Evolutionary conservation across 2,888 invertebrate species (phyloP).

Genomic region (Eupeodes latifasciatus): DNA sequence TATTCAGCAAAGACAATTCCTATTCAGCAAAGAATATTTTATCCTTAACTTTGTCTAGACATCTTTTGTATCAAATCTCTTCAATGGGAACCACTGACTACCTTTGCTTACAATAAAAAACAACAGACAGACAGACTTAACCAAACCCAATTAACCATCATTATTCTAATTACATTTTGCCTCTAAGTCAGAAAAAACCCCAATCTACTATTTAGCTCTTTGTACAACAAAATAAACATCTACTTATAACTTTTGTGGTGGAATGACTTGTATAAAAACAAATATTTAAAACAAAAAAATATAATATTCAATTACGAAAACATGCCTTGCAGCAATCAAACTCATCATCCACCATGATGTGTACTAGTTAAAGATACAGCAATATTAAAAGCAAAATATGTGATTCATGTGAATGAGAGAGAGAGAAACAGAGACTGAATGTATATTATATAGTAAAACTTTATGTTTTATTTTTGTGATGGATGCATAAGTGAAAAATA

Average conservation of each 20-base stretch:
- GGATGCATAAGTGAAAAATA: conserved; percentile 55
- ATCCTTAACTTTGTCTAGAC: neutral
- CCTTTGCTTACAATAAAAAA: neutral
- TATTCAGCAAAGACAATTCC: neutral
- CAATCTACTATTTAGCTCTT: neutral
- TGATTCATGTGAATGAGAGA: conserved; percentile 49
- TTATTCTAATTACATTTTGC: neutral
- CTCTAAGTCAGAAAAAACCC: neutral
- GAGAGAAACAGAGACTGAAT: conserved; percentile 36
- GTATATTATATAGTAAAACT: neutral
- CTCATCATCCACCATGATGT: neutral
- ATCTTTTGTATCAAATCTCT: neutral
- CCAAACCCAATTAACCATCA: neutral
- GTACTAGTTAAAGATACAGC: neutral
- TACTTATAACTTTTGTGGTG: neutral
- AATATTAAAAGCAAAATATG: conserved; percentile 42
- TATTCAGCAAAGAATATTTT: neutral
- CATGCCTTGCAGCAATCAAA: conserved; percentile 42
- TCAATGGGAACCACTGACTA: neutral
- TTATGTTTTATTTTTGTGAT: conserved; percentile 38
- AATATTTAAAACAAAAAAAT: neutral
- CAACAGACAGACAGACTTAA: neutral
- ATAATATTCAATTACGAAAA: conserved; percentile 48
- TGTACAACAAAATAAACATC: neutral
- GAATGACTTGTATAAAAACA: neutral